phyloP scores from a whole-genome alignment of 2,888 invertebrate genomes.

The Acronicta aceris region DNA sequence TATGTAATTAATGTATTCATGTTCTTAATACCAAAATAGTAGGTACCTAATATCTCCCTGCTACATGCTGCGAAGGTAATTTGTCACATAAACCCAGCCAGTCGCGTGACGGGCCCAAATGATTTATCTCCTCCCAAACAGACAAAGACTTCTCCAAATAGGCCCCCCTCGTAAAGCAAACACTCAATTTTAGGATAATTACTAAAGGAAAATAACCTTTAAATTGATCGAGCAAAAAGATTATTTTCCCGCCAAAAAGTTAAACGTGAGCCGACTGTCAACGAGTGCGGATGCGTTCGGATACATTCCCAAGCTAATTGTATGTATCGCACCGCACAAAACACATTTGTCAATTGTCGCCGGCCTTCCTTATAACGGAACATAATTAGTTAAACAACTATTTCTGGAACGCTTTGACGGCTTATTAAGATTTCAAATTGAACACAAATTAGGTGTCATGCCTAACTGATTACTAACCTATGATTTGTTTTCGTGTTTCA shows the following conservation, averaged over 20 bases:
- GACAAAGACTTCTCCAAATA: conserved; percentile 85
- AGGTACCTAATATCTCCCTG: conserved; percentile 59
- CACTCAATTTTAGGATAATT: conserved; percentile 82
- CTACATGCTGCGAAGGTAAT: conserved; percentile 79
- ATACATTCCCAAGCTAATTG: conserved; percentile 85
- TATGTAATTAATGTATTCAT: conserved; percentile 31
- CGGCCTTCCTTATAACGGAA: conserved; percentile 73
- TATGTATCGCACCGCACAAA: conserved; percentile 82
- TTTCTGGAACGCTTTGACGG: conserved; percentile 87
- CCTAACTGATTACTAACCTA: conserved; percentile 81
- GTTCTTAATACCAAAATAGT: conserved; percentile 63
- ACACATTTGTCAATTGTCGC: conserved; percentile 88
- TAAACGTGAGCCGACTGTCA: conserved; percentile 73
- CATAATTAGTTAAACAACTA: conserved; percentile 85
- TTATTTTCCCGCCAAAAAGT: conserved; percentile 77
- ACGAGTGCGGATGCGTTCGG: conserved; percentile 73
- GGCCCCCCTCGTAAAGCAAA: conserved; percentile 79
- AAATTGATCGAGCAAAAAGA: conserved; percentile 70
- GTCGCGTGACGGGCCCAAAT: conserved; percentile 80
- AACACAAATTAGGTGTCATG: conserved; percentile 88
- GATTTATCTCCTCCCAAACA: conserved; percentile 81
- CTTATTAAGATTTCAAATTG: conserved; percentile 88
- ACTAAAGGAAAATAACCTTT: conserved; percentile 76
- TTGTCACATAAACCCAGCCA: conserved; percentile 82
- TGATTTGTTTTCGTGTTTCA: conserved; percentile 63